Conservation (phyloP, 2,113 vertebrate genomes). For the Corythornis cristatus region DNA sequence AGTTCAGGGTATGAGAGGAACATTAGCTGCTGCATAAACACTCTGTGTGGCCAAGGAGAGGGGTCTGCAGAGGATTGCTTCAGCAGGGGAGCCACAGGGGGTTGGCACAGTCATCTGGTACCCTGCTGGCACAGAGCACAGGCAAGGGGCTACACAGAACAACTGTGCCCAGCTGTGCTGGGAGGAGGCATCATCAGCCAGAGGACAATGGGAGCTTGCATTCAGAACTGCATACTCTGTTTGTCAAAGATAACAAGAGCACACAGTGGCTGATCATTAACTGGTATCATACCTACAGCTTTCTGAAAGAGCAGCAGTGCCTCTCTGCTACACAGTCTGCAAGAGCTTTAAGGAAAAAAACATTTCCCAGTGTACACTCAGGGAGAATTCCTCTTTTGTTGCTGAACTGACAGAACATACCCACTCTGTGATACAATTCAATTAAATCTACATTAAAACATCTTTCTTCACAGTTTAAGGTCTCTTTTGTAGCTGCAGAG, state of each 20-base stretch:
- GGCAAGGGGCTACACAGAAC: not conserved
- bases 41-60: not conserved
- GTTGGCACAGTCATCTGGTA: not conserved
- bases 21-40: not conserved
- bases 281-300: not conserved
- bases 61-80: fast-evolving
- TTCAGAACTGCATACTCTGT: not conserved
- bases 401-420: not conserved
- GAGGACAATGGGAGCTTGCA: not conserved
- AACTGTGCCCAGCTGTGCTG: not conserved
- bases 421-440: not conserved
- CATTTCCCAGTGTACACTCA: not conserved
- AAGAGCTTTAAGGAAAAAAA: not conserved
- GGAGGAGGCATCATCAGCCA: not conserved
- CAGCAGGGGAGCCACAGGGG: not conserved
- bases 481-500: not conserved
- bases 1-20: not conserved
- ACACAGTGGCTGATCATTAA: not conserved
- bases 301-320: not conserved
- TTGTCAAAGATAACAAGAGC: not conserved
- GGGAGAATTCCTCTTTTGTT: not conserved
- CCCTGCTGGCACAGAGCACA: not conserved
- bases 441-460: not conserved
- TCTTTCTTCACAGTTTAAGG: not conserved
- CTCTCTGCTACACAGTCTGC: not conserved